Conservation (phyloP, 2,113 vertebrate species). For the Pygoscelis antarcticus region DNA sequence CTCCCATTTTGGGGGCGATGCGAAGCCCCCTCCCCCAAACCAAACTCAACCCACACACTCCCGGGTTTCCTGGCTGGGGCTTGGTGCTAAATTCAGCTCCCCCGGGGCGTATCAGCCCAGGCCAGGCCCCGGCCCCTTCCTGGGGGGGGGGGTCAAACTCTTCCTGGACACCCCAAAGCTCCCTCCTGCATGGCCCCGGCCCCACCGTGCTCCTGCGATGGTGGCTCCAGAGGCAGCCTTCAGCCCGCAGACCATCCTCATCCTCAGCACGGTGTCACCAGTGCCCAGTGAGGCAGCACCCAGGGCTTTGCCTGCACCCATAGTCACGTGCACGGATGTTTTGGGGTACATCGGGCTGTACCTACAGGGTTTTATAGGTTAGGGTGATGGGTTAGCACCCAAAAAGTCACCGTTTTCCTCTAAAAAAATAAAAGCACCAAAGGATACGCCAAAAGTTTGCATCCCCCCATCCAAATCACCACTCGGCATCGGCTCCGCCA, state of each 20-base stretch:
- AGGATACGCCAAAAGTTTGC: fast-evolving
- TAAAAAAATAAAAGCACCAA: fast-evolving
- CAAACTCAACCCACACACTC: too few relatives aligned
- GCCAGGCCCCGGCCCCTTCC: neutral
- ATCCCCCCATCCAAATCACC: fast-evolving
- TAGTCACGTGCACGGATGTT: fast-evolving
- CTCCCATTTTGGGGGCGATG: neutral
- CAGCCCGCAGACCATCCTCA: neutral
- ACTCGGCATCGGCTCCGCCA: fast-evolving
- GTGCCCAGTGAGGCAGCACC: neutral
- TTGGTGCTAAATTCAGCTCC: neutral
- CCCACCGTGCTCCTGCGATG: fast-evolving
- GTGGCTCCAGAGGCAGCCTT: neutral
- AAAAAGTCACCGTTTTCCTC: fast-evolving
- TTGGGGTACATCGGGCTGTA: neutral
- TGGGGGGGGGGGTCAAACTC: neutral
- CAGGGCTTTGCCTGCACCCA: neutral
- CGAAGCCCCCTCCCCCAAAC: fast-evolving
- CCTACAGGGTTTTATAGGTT: fast-evolving
- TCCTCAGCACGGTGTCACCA: fast-evolving
- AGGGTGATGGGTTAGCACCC: neutral
- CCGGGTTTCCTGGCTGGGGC: neutral
- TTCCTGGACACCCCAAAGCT: neutral
- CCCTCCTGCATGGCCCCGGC: fast-evolving
- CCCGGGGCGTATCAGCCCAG: fast-evolving